These are phyloP conservation scores for Emydoidea blandingii DNA, from an alignment of 2,797 vertebrate genomes.

Conservation along the genomic window DNA sequence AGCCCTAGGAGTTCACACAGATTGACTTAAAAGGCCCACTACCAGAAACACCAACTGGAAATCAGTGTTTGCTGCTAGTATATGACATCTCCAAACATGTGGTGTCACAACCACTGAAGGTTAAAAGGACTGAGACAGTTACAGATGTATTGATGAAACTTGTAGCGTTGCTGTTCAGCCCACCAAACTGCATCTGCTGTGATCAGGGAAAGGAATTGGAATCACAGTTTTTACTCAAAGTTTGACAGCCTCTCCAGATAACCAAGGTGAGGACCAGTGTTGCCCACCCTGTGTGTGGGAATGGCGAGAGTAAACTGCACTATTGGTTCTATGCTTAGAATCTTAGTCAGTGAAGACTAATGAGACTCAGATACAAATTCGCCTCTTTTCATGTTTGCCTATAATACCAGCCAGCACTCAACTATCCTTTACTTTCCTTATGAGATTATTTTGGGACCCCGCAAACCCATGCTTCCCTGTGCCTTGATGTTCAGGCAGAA, in stretches of 20 bases:
- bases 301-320: background rate
- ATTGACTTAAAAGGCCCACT: conserved; percentile 46
- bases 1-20: background rate
- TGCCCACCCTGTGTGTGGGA: conserved; percentile 17
- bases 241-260: conserved; percentile 45
- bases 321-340: background rate
- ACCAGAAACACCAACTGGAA: conserved; percentile 54
- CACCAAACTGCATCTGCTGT: conserved; percentile 15
- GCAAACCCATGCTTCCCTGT: background rate
- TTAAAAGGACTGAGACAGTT: background rate
- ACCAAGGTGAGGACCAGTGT: conserved; percentile 23
- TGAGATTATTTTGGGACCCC: conserved; percentile 53
- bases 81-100: background rate
- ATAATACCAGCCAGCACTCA: background rate
- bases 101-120: conserved; percentile 7
- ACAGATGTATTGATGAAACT: background rate
- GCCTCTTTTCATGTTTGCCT: conserved; percentile 2
- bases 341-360: background rate
- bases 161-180: conserved; percentile 42
- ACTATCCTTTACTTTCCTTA: conserved; percentile 38
- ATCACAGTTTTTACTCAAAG: background rate
- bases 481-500: conserved; percentile 41
- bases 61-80: conserved; percentile 18
- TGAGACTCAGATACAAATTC: background rate
- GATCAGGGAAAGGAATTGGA: conserved; percentile 24